A percentile compares a stretch with the other conserved stretches of the same genome.
Conservation (phyloP, 2,113 vertebrate species). For the Cololabis saira region DNA sequence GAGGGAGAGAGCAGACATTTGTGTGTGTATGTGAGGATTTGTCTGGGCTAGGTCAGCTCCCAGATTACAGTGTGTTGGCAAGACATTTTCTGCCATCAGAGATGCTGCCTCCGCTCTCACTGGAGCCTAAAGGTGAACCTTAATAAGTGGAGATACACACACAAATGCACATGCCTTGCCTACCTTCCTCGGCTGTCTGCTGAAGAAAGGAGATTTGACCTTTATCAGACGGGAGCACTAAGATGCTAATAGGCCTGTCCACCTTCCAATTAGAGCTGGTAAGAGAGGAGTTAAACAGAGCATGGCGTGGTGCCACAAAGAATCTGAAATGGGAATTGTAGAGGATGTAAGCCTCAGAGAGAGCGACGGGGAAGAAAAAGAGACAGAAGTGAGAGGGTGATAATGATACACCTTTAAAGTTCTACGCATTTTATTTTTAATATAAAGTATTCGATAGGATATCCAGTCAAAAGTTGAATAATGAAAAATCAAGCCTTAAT, state of each 20-base stretch:
- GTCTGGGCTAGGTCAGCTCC: slow-evolving; percentile 41
- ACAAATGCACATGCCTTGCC: background rate
- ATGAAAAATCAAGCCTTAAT: background rate
- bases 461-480: background rate
- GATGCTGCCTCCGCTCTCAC: slow-evolving; percentile 13
- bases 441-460: background rate
- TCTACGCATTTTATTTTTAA: background rate
- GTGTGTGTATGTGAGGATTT: background rate
- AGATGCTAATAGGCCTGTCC: slow-evolving; percentile 72
- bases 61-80: slow-evolving; percentile 23
- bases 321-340: slow-evolving; percentile 51
- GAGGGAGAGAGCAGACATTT: background rate
- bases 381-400: background rate
- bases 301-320: slow-evolving; percentile 32
- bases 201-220: slow-evolving; percentile 60
- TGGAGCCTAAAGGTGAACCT: slow-evolving; percentile 58
- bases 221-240: slow-evolving; percentile 73
- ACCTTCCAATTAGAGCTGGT: slow-evolving; percentile 64
- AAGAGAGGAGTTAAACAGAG: slow-evolving; percentile 50
- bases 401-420: slow-evolving; percentile 1
- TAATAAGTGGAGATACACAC: slow-evolving; percentile 34
- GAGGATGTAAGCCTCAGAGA: slow-evolving; percentile 28
- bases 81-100: slow-evolving; percentile 52
- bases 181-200: slow-evolving; percentile 38
- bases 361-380: background rate